These are phyloP conservation scores for Spea multiplicata DNA, from an alignment of 2,113 vertebrate species.

Conservation along the genomic window DNA sequence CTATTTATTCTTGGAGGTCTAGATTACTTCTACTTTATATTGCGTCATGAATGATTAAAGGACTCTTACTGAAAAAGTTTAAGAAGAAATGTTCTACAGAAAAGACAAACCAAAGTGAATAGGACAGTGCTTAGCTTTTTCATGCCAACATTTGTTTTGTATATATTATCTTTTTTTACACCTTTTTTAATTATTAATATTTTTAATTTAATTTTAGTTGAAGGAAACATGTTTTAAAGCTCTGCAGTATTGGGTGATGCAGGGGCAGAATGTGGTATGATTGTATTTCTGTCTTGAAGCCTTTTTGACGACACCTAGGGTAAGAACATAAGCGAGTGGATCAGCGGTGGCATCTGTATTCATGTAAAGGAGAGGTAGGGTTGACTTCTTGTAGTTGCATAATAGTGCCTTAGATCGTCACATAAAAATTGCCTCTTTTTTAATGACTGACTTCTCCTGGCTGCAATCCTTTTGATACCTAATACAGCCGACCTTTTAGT, in stretches of 20 bases:
- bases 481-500: neutral
- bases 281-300: neutral
- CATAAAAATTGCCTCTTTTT: slow-evolving; percentile 54
- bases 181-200: slow-evolving; percentile 6
- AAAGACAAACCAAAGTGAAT: slow-evolving; percentile 44
- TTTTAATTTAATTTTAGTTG: slow-evolving; percentile 30
- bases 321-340: slow-evolving; percentile 10
- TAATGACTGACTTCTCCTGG: slow-evolving; percentile 49
- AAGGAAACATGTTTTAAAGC: slow-evolving; percentile 29
- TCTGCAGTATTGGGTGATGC: neutral
- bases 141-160: slow-evolving; percentile 41
- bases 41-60: slow-evolving; percentile 51
- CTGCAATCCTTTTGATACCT: slow-evolving; percentile 13
- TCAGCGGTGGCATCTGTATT: slow-evolving; percentile 50
- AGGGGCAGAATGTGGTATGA: neutral
- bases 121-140: slow-evolving; percentile 49
- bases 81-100: slow-evolving; percentile 11
- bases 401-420: slow-evolving; percentile 72
- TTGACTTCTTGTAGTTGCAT: slow-evolving; percentile 55
- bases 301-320: neutral
- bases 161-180: slow-evolving; percentile 24
- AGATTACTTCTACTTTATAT: slow-evolving; percentile 42
- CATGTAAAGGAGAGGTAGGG: neutral
- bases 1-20: slow-evolving; percentile 30
- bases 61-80: slow-evolving; percentile 23